phyloP scores from a whole-genome alignment of 2,113 vertebrate species.

The Takifugu flavidus region DNA sequence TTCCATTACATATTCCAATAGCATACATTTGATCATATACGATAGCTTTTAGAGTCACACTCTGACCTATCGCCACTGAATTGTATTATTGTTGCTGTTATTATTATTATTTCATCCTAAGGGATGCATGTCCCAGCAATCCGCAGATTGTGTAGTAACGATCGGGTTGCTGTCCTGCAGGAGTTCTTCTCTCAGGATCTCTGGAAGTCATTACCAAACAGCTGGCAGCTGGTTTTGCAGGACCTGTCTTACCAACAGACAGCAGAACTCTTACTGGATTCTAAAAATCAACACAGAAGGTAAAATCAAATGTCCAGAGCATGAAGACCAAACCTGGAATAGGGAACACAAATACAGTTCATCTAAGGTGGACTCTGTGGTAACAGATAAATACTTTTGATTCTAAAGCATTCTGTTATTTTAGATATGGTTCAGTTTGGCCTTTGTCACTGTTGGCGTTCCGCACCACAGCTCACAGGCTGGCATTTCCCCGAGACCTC shows the following conservation, averaged over 20 bases:
- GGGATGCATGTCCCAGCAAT: too few species aligned
- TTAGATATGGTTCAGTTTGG: slow-evolving; percentile 83
- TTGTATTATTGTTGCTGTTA: too few species aligned
- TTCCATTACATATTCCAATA: too few species aligned
- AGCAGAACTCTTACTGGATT: slow-evolving; percentile 77
- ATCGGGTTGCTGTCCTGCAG: slow-evolving; percentile 51
- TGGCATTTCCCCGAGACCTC: slow-evolving; percentile 77
- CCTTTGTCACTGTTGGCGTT: slow-evolving; percentile 87
- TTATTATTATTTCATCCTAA: too few species aligned
- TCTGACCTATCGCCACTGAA: too few species aligned
- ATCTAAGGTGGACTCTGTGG: too few species aligned
- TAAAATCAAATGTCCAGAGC: slow-evolving; percentile 20
- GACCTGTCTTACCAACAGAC: slow-evolving; percentile 75
- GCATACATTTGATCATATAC: too few species aligned
- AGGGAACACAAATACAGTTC: too few species aligned
- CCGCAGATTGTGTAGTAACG: background rate
- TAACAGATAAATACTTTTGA: background rate
- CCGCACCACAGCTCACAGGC: slow-evolving; percentile 72
- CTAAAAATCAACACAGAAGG: slow-evolving; percentile 51
- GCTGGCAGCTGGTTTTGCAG: slow-evolving; percentile 78
- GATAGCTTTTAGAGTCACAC: too few species aligned
- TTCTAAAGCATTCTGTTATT: rapidly evolving
- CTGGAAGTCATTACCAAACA: slow-evolving; percentile 79
- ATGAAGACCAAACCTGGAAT: too few species aligned
- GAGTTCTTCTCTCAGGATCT: slow-evolving; percentile 89